Evolutionary conservation across 2,888 invertebrate genomes (phyloP), one percentile per base, ranked within the genome.

Genomic region (Noctua janthe): DNA sequence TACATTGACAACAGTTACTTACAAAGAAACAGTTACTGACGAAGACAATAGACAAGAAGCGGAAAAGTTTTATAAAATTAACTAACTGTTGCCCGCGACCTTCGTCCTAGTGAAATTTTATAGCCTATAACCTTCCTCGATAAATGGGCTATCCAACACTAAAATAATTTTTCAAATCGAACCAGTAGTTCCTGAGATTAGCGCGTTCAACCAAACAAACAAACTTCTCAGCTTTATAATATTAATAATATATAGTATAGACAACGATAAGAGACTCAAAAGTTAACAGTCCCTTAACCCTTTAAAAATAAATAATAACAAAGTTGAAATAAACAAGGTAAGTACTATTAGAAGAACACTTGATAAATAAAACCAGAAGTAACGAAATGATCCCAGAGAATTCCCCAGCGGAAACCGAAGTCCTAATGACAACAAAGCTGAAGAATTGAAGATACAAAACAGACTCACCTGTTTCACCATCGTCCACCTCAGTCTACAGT

Each of bases 401-500:
- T 43, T 47, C n/a, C n/a, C n/a, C 8, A 39, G 8, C 6, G n/a
- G n/a, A 47, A 23, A 69, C 17, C 8, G 8, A 69, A 69, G n/a
- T 69, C 47, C 17, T 69, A 29, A 47, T 1, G 43, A n/a, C n/a
- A 69, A 69, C 15, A 69, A 17, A n/a, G 17, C n/a, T 1, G 4
- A 47, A 56, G 54, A 56, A 23, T 10, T 23, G 10, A 56, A 29
- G 13, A 51, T 49, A 69, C 8, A 39, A 54, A 56, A 49, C 23
- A 70, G n/a, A 83, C 87, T 87, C 56, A 87, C 88, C 39, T 66
- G 51, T 39, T 74, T 71, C 11, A 72, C 80, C 87, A 87, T 87
- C 71, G 76, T 71, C 74, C 54, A 73, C 64, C 39, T 70, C 75
- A 43, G 54, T 23, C 39, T 67, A 39, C 15, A 29, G 29, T 56